A percentile compares a stretch with the other conserved stretches of the same genome.
Evolutionary conservation across 2,113 vertebrate genomes (phyloP).

Genomic region (Sinocyclocheilus anophthalmus): DNA sequence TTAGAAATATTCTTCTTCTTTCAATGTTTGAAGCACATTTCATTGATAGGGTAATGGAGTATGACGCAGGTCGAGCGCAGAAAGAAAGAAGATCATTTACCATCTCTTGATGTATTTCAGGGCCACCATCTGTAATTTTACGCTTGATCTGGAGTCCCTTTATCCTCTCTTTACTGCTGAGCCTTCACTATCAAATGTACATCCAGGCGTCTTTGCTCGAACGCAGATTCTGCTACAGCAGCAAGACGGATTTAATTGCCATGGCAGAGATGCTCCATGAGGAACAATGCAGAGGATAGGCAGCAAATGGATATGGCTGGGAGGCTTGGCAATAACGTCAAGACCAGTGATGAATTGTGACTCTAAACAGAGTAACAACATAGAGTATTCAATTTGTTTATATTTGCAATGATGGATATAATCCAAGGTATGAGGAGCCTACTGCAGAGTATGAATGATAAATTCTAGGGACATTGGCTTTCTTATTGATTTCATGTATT

Average conservation of each 20-base stretch:
- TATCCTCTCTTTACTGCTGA: constrained; percentile 64
- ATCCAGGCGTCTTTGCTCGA: constrained; percentile 66
- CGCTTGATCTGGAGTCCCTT: constrained; percentile 75
- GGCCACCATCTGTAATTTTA: constrained; percentile 80
- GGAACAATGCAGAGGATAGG: constrained; percentile 32
- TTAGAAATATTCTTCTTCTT: constrained; percentile 54
- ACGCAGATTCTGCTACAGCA: constrained; percentile 66
- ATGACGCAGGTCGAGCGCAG: constrained; percentile 67
- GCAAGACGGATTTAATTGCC: constrained; percentile 64
- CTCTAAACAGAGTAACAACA: constrained; percentile 25
- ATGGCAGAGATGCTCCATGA: constrained; percentile 25
- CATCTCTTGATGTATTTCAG: constrained; percentile 67
- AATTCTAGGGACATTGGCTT: constrained; percentile 12
- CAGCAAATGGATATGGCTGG: not conserved
- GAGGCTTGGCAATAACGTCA: constrained; percentile 27
- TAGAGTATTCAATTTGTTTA: constrained; percentile 40
- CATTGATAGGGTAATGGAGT: constrained; percentile 78
- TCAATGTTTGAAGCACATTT: constrained; percentile 70
- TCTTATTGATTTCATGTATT: constrained; percentile 4
- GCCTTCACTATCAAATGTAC: constrained; percentile 71
- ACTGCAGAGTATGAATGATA: not conserved
- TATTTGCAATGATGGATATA: constrained; percentile 24
- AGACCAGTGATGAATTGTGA: constrained; percentile 24
- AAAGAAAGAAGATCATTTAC: constrained; percentile 70
- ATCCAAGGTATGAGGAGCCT: not conserved